Evolutionary conservation across 2,888 invertebrate genomes (phyloP), one percentile per base, ranked within the genome.

Genomic region (Hedychridium roseum): DNA sequence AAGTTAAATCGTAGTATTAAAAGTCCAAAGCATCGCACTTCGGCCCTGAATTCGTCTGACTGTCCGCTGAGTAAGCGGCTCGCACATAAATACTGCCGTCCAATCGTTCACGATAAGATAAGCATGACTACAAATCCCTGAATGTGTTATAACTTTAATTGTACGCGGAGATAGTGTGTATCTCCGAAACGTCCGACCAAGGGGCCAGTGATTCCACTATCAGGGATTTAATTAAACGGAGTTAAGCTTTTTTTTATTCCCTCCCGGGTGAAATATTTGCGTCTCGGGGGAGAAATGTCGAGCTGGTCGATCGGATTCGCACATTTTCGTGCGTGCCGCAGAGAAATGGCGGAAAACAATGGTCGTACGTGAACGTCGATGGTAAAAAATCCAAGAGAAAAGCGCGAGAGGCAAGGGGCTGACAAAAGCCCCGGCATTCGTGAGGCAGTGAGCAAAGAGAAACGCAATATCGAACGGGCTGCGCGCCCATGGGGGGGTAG

Each of bases 31-130:
- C n/a, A n/a, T n/a, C n/a, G n/a, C n/a, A n/a, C n/a, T n/a, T n/a
- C n/a, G n/a, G n/a, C n/a, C n/a, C n/a, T n/a, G n/a, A n/a, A n/a
- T n/a, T n/a, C n/a, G n/a, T n/a, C n/a, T n/a, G n/a, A n/a, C n/a
- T n/a, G n/a, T n/a, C n/a, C n/a, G n/a, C n/a, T n/a, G n/a, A n/a
- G n/a, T n/a, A n/a, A n/a, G n/a, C n/a, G n/a, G n/a, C n/a, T n/a
- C n/a, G n/a, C n/a, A n/a, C n/a, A n/a, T n/a, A n/a, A n/a, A n/a
- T n/a, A n/a, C n/a, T n/a, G n/a, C n/a, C n/a, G n/a, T n/a, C n/a
- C n/a, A n/a, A n/a, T n/a, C n/a, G n/a, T n/a, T n/a, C n/a, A n/a
- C 11, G 54, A 54, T 50, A 56, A 56, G 50, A 56, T 56, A 54
- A 50, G 16, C 1, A 15, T 23, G 42, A 11, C 7, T 11, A 5